Base-by-base conservation (phyloP, 2,113 vertebrate genomes). In the Neodontobutis hainanensis region DNA sequence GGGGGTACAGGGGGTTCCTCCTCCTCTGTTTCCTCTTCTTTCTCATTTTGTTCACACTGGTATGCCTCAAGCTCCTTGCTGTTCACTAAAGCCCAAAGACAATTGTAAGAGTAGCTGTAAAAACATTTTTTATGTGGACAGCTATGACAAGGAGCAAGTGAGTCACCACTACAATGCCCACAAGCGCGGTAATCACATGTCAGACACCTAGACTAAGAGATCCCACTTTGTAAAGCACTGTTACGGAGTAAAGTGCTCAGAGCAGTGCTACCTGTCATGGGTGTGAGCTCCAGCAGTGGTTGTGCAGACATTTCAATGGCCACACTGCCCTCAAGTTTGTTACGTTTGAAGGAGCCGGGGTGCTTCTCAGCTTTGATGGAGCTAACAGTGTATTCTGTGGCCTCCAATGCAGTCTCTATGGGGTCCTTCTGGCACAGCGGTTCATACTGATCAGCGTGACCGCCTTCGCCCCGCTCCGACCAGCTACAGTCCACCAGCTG, bases 1-100 rank as follows among this genome's bases (percentile, higher is more conserved):
- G 94, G 92, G 0, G 91, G 82, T 88, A 88, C 10, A 1, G 87
- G 2, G 71, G 92, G 86, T 90, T 94, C 89, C 46, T 89, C 90
- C 11, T 87, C 89, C 45, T 90, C 89, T 14, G 65, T 78, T 4
- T 88, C 90, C 3, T 90, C 83, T 0, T 90, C 83, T 4, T 5
- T 46, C 5, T 82, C 77, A 1, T 4, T 62, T 47, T 84, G 75
- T 1, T 91, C 91, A 1, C 83, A 78, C 27, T 74, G 46, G 50
- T 85, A 85, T 0, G 77, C 84, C 70, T 93, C 91, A 68, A 91
- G 52, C 57, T 93, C 92, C 70, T 92, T 93, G 48, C 84, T 92
- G 78, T 89, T 93, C 66, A 80, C 92, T 94, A 59, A 60, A 78
- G 52, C 12, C 4, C 70, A 71, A 42, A 65, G 46, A 77, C 48